Evolutionary conservation across 2,888 invertebrate species (phyloP), one percentile per base, ranked within the genome.

Genomic region (Omphaloscelis lunosa): DNA sequence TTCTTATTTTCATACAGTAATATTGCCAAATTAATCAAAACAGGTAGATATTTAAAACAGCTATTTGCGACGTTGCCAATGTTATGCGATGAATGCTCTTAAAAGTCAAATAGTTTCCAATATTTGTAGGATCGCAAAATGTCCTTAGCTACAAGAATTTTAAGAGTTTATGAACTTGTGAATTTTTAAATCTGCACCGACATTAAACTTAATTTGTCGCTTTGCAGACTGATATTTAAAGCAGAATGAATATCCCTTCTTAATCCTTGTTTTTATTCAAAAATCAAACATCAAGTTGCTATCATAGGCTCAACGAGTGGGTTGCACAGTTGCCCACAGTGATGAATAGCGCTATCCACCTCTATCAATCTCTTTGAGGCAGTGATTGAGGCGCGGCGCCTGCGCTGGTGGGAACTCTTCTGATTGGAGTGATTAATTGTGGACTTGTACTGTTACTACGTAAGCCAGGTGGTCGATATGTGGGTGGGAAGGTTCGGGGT

Each of bases 261-360:
- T 41, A 53, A 63, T 48, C 7, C 17, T 62, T 51, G 61, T 67
- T 45, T 66, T 53, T 34, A 58, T 69, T 58, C 61, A 41, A 20
- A 56, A 81, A 75, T 70, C 51, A 56, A 58, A 45, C 45, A n/a
- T 39, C 61, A 66, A 66, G 17, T 70, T 72, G 77, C 77, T 68
- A 23, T 45, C 82, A 75, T 79, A 59, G 65, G 29, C 69, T 48
- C 79, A 72, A 70, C 70, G 74, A 76, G 77, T 80, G 72, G 78
- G 84, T 83, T 86, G 85, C 78, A 72, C 34, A 78, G 84, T 83
- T 86, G 86, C 78, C 72, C 34, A 78, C 63, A 69, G 85, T 90
- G 89, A 90, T 90, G 89, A 90, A 91, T 91, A 89, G 86, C 88
- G 83, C 89, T 92, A 91, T 91, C 89, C 88, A 88, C 89, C 86